Percentiles rank a stretch among this genome's conserved stretches.
Conservation (phyloP, 2,888 invertebrate species). For the Gordius sp. region DNA sequence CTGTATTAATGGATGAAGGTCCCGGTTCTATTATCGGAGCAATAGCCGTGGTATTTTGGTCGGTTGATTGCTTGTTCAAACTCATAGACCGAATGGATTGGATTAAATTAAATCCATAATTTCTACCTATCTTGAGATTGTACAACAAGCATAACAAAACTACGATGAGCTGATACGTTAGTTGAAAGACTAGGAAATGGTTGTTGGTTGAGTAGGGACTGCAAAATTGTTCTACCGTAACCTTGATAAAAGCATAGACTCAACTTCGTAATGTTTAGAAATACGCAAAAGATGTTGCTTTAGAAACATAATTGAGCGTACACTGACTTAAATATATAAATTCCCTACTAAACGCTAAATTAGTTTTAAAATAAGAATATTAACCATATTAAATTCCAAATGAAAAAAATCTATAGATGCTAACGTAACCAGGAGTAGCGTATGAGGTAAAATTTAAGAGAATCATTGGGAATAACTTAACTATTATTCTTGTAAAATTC, state of each 20-base stretch:
- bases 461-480: too few species aligned
- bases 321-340: too few species aligned
- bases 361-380: too few species aligned
- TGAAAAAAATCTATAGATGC: too few species aligned
- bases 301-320: too few species aligned
- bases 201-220: neutral
- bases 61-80: neutral
- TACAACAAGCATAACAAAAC: neutral
- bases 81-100: neutral
- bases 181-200: neutral
- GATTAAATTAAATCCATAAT: neutral
- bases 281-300: too few species aligned
- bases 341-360: too few species aligned
- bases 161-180: neutral
- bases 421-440: too few species aligned
- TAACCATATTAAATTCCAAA: too few species aligned
- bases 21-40: too few species aligned
- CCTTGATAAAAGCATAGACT: neutral
- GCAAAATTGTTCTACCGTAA: neutral
- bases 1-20: neutral
- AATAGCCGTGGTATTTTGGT: neutral
- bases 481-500: too few species aligned
- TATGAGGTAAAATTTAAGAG: too few species aligned
- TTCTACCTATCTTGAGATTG: neutral
- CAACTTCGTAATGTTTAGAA: neutral